Percentiles rank a stretch among this genome's conserved stretches.
Conservation (phyloP, 2,797 vertebrate species). For the Hydrophis major region DNA sequence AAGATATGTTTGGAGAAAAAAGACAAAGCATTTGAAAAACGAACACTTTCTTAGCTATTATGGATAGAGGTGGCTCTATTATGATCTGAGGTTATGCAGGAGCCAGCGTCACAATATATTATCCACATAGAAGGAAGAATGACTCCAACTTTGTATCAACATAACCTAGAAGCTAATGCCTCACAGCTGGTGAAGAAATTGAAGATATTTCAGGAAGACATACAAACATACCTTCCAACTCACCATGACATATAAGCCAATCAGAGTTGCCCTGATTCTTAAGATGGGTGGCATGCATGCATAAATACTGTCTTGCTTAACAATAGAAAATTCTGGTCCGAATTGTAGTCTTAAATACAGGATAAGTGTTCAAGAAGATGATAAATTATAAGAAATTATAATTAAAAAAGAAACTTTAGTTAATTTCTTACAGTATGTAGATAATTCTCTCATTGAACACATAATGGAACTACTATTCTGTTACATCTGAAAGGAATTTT, state of each 20-base stretch:
- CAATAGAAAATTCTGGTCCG: background rate
- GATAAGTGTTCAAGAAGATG: background rate
- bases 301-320: background rate
- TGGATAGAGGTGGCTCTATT: background rate
- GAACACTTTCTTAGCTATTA: background rate
- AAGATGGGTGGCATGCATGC: background rate
- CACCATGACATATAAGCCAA: background rate
- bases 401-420: background rate
- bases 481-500: background rate
- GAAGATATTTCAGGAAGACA: background rate
- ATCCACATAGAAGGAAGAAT: background rate
- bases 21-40: background rate
- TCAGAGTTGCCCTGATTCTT: background rate
- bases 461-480: background rate
- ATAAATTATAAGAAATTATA: background rate
- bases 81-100: background rate
- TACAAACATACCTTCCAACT: background rate
- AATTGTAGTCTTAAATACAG: background rate
- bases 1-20: background rate
- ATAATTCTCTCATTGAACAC: background rate
- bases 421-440: background rate
- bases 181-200: background rate
- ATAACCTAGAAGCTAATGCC: background rate
- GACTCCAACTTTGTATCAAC: background rate
- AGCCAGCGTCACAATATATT: background rate